Conservation (phyloP, 2,797 vertebrate species). For the Zenarchopterus dispar region DNA sequence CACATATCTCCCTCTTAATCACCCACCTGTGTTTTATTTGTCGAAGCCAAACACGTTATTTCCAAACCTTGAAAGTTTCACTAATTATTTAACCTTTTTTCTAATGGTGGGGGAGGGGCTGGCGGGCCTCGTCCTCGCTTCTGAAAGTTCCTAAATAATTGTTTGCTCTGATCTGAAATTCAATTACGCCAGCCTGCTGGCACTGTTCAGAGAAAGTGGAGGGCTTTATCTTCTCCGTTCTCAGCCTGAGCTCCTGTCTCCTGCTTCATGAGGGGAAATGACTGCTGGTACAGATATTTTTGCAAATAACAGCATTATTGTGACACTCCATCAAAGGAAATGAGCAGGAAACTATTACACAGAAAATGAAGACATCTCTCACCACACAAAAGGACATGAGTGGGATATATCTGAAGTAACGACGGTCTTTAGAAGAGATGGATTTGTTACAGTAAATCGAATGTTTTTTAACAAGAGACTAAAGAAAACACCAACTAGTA, state of each 20-base stretch:
- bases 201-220: not conserved
- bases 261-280: not conserved
- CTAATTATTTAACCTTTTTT: slow-evolving; percentile 42
- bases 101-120: slow-evolving; percentile 1
- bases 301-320: slow-evolving; percentile 14
- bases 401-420: not conserved
- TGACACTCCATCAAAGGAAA: slow-evolving; percentile 32
- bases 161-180: slow-evolving; percentile 25
- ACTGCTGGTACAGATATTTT: not conserved
- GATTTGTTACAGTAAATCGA: slow-evolving; percentile 1
- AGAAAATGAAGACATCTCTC: slow-evolving; percentile 19
- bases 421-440: not conserved
- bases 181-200: slow-evolving; percentile 21
- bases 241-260: not conserved
- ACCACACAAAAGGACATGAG: slow-evolving; percentile 10
- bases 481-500: slow-evolving; percentile 5
- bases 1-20: slow-evolving; percentile 48
- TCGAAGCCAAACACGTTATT: slow-evolving; percentile 32
- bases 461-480: slow-evolving; percentile 8
- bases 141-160: slow-evolving; percentile 6
- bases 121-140: not conserved
- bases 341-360: not conserved
- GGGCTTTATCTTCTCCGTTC: not conserved
- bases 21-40: slow-evolving; percentile 44
- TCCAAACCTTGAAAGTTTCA: slow-evolving; percentile 32